Base-by-base conservation (phyloP, 2,113 vertebrate genomes). In the Aegotheles bennettii region DNA sequence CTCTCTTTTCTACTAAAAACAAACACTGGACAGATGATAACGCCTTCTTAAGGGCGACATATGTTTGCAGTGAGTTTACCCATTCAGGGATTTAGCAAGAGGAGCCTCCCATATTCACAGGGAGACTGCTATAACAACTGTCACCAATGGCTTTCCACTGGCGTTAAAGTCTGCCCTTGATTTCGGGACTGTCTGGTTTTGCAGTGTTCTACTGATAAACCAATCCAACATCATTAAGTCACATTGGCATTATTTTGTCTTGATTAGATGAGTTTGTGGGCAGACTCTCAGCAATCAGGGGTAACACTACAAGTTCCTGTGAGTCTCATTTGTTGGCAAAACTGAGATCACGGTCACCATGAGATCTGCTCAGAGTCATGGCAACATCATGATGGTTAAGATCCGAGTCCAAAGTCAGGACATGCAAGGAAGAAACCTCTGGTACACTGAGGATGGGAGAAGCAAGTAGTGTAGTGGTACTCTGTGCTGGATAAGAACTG, bases 301-400 rank as follows among this genome's bases (percentile, higher is more conserved):
- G 17, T 26, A 36, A 50, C 1, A 3, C 16, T 45, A 73, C 2
- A 9, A 33, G 76, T 35, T 76, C 70, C 26, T 65, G 8, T 2
- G 3, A 48, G 36, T 15, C 28, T 10, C 19, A 10, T 23, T 48
- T 60, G 29, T 9, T 61, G 42, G 20, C 73, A 70, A 70, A 70
- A 56, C 50, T 60, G 35, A 47, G 26, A 69, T 26, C 29, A 23
- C 0, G 1, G 33, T 17, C 1, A 0, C 1, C 0, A 35, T 1
- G 6, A 90, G 57, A 79, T 28, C 16, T 64, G 38, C 48, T 56
- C 0, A 0, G 26, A 33, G 17, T 82, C 6, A 2, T 0, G 1
- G 50, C 50, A 43, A 31, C 12, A 21, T 16, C 1, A 0, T 9
- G 36, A 40, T 7, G 24, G 29, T 5, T 53, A 5, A 80, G 57